Base-by-base conservation (phyloP, 2,113 vertebrate genomes). In the Sterna hirundo region DNA sequence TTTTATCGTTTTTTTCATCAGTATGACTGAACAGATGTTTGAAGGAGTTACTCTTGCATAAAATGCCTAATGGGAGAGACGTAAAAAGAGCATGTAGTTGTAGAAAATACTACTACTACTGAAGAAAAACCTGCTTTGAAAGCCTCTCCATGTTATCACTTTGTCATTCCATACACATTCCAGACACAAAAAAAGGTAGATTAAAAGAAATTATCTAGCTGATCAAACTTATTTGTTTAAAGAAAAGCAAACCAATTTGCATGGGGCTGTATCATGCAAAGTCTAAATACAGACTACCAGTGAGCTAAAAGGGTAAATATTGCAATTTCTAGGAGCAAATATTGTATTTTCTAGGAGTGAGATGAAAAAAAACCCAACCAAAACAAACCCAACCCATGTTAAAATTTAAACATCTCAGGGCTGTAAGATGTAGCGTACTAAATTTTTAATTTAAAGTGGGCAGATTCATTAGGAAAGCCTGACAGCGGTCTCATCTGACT, bases 361-460 rank as follows among this genome's bases (percentile, higher is more conserved):
- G 26, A 69, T 20, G 2, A 26, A 26, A 49, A 51, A 60, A 29
- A 54, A 18, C 6, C 3, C 64, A 84, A 86, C 19, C 49, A 70
- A 82, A 93, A 87, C 51, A 91, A 88, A 71, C 47, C 19, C 69
- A 52, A 58, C 11, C 18, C 75, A 69, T 3, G 46, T 96, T 96
- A 96, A 96, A 96, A 91, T 95, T 97, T 96, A 94, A 97, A 95
- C 57, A 95, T 65, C 66, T 93, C 75, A 66, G 71, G 25, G 46
- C 75, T 92, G 80, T 49, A 83, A 90, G 86, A 93, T 36, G 51
- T 13, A 90, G 57, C 9, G 13, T 61, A 61, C 70, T 95, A 85
- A 87, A 97, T 96, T 97, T 96, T 97, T 96, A 94, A 96, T 95
- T 94, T 83, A 11, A 90, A 93, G 78, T 34, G 55, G 66, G 62